Base-by-base conservation (phyloP, 2,888 invertebrate species). In the Limulus polyphemus region DNA sequence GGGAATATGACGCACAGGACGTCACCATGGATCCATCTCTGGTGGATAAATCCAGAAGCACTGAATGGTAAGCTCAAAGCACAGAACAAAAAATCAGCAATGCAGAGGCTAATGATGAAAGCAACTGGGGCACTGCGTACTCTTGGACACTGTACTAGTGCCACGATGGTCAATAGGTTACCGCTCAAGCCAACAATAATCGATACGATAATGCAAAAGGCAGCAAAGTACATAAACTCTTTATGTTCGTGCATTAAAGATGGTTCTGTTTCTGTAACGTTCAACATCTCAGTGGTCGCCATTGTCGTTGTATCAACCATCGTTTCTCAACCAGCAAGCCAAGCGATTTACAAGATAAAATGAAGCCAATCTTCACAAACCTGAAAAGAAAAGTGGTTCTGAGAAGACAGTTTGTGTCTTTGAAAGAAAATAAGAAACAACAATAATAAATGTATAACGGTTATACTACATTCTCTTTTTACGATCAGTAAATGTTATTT, bases 51-150 rank as follows among this genome's bases (percentile, higher is more conserved):
- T 11, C 87, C 86, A 1, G 88, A 88, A 0, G 87, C 84, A 0
- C 87, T 88, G 69, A 90, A 79, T 0, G 89, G 89, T 58, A 90
- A 78, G 77, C 88, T 89, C 79, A 90, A 87, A 75, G 87, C 86
- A 77, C 88, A 88, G 74, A 88, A 88, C 72, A 89, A 82, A 67
- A 90, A 79, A 73, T 90, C 89, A 47, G 88, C 88, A 57, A 85
- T 81, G 62, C 87, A 87, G 50, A 89, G 79, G 77, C 89, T 90
- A 81, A 89, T 88, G 72, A 89, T 89, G 78, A 90, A 89, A 56
- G 88, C 85, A 5, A 89, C 87, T 2, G 89, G 89, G 1, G 89
- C 88, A n/a, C 62, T 62, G 13, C 63, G 60, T 1, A 64, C 90
- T 10, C 67, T 47, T 47, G 67, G 67, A n/a, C 64, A 64, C 10